These are phyloP conservation scores for Astropecten irregularis DNA, from an alignment of 53 echinoderm and acorn worm species.

Conservation along the genomic window DNA sequence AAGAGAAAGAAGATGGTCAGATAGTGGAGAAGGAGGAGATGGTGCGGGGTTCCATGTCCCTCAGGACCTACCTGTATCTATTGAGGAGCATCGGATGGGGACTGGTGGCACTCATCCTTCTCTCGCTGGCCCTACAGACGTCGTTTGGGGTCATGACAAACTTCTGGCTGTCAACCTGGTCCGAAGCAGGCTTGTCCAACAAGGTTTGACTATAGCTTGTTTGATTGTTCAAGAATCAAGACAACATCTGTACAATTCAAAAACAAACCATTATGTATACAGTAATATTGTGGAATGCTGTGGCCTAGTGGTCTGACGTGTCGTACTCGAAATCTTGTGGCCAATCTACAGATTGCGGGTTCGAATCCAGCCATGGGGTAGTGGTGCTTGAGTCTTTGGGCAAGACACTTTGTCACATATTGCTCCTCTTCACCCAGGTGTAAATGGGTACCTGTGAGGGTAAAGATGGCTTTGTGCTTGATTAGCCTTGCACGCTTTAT, in stretches of 20 bases:
- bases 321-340: no score
- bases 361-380: no score
- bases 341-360: no score
- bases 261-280: no score
- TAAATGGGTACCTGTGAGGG: no score
- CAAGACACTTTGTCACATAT: no score
- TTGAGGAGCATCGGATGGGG: conserved; percentile 49
- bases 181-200: conserved; percentile 70
- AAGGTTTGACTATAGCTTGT: not conserved
- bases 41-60: conserved; percentile 60
- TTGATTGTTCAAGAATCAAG: not conserved
- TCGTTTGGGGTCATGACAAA: conserved; percentile 52
- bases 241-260: not conserved
- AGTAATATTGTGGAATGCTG: no score
- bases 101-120: not conserved
- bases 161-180: conserved; percentile 86
- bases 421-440: no score
- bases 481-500: no score
- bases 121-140: not conserved
- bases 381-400: no score
- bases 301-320: no score
- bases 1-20: conserved; percentile 40
- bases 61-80: conserved; percentile 54
- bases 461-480: no score
- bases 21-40: conserved; percentile 70